phyloP scores from a whole-genome alignment of 2,113 vertebrate genomes.

The Maccullochella peelii region DNA sequence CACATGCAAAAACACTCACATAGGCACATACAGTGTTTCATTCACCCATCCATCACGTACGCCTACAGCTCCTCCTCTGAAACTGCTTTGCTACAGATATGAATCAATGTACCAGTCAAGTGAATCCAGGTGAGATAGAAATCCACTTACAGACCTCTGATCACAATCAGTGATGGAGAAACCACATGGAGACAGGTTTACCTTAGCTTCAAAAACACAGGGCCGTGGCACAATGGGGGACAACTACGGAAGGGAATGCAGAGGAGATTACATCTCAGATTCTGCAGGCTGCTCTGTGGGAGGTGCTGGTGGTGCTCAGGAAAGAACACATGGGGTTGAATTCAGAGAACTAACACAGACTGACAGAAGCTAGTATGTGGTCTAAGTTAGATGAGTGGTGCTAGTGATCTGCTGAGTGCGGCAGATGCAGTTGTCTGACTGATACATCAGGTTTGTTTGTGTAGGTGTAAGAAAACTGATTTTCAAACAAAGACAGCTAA shows the following conservation, averaged over 20 bases:
- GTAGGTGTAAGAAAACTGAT: constrained; percentile 16
- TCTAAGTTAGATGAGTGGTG: constrained; percentile 32
- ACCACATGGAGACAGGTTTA: constrained; percentile 59
- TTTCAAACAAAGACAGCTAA: background rate
- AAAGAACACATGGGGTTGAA: constrained; percentile 55
- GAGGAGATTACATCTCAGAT: constrained; percentile 74
- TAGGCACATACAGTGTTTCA: constrained; percentile 8
- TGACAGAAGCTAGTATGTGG: constrained; percentile 61
- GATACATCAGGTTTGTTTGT: constrained; percentile 15
- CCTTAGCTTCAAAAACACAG: constrained; percentile 62
- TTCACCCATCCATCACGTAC: constrained; percentile 30
- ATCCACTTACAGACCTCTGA: constrained; percentile 76
- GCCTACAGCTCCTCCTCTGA: constrained; percentile 43
- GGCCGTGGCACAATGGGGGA: constrained; percentile 61
- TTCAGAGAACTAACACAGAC: constrained; percentile 54
- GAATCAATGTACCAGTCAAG: constrained; percentile 76
- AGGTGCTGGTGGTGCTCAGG: constrained; percentile 42
- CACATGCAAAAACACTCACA: background rate
- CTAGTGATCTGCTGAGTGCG: constrained; percentile 34
- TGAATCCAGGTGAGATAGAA: constrained; percentile 76
- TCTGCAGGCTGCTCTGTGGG: constrained; percentile 53
- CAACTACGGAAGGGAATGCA: constrained; percentile 53
- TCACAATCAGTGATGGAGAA: constrained; percentile 67
- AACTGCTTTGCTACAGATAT: constrained; percentile 48
- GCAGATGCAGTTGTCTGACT: background rate